These are phyloP conservation scores for Acyrthosiphon pisum DNA, from an alignment of 1,140 invertebrate species.

Conservation along the genomic window DNA sequence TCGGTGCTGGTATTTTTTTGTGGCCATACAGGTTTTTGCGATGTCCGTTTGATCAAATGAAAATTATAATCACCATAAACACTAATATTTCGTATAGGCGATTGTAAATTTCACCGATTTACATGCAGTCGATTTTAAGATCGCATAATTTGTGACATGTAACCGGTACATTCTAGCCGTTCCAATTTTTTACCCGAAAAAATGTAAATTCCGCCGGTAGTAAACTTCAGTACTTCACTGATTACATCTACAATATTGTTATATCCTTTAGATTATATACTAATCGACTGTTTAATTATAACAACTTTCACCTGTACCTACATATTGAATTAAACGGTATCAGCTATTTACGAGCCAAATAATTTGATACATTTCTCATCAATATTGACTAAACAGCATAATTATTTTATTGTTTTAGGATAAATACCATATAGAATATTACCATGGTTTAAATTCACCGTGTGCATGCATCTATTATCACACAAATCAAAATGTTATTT, in stretches of 20 bases:
- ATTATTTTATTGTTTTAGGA: too few relatives aligned
- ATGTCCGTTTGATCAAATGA: background rate
- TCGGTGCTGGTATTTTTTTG: background rate
- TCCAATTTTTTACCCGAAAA: background rate
- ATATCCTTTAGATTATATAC: too few relatives aligned
- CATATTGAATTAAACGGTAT: too few relatives aligned
- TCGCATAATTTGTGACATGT: background rate
- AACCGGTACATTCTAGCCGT: background rate
- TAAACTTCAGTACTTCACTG: background rate
- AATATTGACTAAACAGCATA: too few relatives aligned
- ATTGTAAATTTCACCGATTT: background rate
- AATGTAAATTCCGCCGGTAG: background rate
- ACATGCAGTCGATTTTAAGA: background rate
- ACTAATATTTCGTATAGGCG: background rate
- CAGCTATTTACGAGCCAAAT: too few relatives aligned
- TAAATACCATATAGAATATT: too few relatives aligned
- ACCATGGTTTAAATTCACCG: too few relatives aligned
- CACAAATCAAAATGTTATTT: too few relatives aligned
- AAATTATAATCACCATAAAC: background rate
- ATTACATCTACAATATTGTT: too few relatives aligned
- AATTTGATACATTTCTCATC: too few relatives aligned
- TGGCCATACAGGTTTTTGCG: constrained; percentile 3
- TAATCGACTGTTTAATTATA: background rate
- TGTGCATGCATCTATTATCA: too few relatives aligned
- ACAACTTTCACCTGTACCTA: background rate